Evolutionary conservation across 2,113 vertebrate species (phyloP), one percentile per base, ranked within the genome.

Genomic region (Hepsetus odoe): DNA sequence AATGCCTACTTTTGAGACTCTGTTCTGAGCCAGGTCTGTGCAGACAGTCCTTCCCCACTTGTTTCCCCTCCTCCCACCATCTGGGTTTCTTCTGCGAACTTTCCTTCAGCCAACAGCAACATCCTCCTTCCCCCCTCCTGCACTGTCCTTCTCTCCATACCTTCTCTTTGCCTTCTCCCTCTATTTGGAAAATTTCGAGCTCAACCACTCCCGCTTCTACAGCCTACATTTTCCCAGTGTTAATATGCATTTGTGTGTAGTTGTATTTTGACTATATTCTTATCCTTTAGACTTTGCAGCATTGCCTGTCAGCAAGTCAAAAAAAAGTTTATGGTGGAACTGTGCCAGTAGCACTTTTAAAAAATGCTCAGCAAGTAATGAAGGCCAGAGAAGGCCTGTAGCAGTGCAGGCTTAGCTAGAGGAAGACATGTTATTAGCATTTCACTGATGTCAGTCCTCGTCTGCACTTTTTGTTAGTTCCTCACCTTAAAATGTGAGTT

Each of bases 31-130:
- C 38, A 32, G 55, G 11, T 46, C 33, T 67, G 9, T 18, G 18
- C 12, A 18, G 56, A 3, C 51, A 49, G 4, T 42, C 28, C n/a
- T 33, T 26, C 42, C 30, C 26, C 51, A 70, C 67, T 44, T 38
- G 32, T 26, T 20, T 44, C 24, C 28, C 53, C 30, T 62, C 11
- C 62, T 59, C 59, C 66, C 72, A 66, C 74, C 76, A 82, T 74
- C 76, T 72, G 72, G 61, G 66, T 59, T 20, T 24, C 65, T 56
- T 78, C 56, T 22, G 58, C 32, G 28, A n/a, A 2, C 46, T 44
- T 56, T 24, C 8, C 16, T 6, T 62, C 22, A 12, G 61, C 83
- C 84, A 86, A 82, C 74, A 88, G 42, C 69, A 88, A 84, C 84
- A 87, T 82, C 81, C 83, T 64, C 72, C 76, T 76, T 71, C 67